A percentile compares a stretch with the other conserved stretches of the same genome.
phyloP scores from a whole-genome alignment of 1,140 invertebrate species.

The Harpegnathos saltator region DNA sequence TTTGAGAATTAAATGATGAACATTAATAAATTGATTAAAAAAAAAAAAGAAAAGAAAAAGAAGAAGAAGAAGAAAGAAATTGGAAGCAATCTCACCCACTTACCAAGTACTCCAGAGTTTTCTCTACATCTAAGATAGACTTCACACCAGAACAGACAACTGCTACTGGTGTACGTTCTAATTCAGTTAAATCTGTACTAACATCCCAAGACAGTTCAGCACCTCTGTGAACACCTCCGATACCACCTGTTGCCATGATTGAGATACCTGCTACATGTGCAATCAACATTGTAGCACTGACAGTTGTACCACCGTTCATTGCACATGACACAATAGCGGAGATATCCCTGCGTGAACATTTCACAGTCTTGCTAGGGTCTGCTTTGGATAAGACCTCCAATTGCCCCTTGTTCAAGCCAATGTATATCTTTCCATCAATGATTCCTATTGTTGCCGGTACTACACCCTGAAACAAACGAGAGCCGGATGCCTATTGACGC shows the following conservation, averaged over 20 bases:
- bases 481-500: not conserved
- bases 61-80: too few relatives aligned
- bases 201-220: conserved; percentile 95
- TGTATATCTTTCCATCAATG: conserved; percentile 92
- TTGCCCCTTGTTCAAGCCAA: conserved; percentile 91
- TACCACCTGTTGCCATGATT: conserved; percentile 97
- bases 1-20: not conserved
- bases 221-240: conserved; percentile 97
- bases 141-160: conserved; percentile 98
- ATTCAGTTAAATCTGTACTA: conserved; percentile 97
- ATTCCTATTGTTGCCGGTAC: conserved; percentile 98
- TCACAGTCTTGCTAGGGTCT: conserved; percentile 89
- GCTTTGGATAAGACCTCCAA: conserved; percentile 87
- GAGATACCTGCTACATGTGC: conserved; percentile 93
- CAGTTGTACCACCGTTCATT: conserved; percentile 97
- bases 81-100: conserved; percentile 64
- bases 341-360: conserved; percentile 93
- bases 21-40: too few relatives aligned
- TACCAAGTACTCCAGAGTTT: conserved; percentile 97
- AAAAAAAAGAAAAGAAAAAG: too few relatives aligned
- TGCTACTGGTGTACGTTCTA: conserved; percentile 94
- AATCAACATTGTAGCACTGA: conserved; percentile 96
- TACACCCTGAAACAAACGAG: conserved; percentile 88
- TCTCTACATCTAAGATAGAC: conserved; percentile 97
- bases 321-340: conserved; percentile 90